These are phyloP conservation scores for Xestia xanthographa DNA, from an alignment of 2,888 invertebrate species.

Conservation along the genomic window DNA sequence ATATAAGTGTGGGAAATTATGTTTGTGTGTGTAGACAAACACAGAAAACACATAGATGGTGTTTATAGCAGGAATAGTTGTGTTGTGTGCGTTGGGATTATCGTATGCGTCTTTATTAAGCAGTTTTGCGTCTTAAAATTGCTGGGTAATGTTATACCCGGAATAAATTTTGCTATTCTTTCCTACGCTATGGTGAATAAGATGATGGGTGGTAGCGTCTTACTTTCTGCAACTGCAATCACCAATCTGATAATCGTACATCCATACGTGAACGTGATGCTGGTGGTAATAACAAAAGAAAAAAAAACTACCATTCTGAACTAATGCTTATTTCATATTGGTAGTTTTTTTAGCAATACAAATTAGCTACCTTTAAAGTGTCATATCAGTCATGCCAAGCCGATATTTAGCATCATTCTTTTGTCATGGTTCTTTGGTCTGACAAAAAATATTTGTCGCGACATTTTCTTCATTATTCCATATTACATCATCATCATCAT, in stretches of 20 bases:
- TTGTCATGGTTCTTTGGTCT: not conserved
- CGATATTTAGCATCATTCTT: not conserved
- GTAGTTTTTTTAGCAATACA: too few relatives aligned
- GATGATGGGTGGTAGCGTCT: not conserved
- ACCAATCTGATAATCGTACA: not conserved
- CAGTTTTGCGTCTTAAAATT: not conserved
- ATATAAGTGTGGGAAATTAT: conserved; percentile 43
- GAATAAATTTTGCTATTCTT: not conserved
- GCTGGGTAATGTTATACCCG: not conserved
- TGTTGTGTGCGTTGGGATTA: not conserved
- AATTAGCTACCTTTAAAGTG: not conserved
- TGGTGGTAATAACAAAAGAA: not conserved
- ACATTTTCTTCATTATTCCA: too few relatives aligned
- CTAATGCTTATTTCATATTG: too few relatives aligned
- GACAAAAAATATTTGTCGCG: too few relatives aligned
- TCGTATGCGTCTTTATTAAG: not conserved
- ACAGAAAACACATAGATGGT: not conserved
- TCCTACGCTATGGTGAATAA: not conserved
- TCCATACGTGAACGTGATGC: not conserved
- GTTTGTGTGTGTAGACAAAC: conserved; percentile 6
- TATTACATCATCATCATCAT: too few relatives aligned
- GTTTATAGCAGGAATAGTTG: not conserved
- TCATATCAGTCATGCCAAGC: not conserved
- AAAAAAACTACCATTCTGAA: too few relatives aligned
- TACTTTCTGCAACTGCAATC: not conserved